Evolutionary conservation across 2,113 vertebrate species (phyloP).

Genomic region (Merops nubicus): DNA sequence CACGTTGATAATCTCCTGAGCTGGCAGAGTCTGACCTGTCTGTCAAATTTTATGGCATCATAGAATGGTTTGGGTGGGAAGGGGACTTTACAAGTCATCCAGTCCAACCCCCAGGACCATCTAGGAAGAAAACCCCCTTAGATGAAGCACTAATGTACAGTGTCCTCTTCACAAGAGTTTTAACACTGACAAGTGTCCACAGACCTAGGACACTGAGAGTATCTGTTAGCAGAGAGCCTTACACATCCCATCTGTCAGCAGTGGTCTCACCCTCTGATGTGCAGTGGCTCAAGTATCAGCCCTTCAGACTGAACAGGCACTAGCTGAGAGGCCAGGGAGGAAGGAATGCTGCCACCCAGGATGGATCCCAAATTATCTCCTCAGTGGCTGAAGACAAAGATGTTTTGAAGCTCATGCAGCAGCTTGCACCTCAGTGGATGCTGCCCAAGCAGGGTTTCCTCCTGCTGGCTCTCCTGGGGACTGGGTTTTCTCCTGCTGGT

Average conservation of each 20-base stretch:
- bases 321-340: background rate
- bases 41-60: background rate
- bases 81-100: background rate
- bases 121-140: background rate
- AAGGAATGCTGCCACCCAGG: background rate
- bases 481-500: background rate
- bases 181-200: background rate
- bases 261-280: background rate
- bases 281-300: background rate
- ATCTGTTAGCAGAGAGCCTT: conserved; percentile 1
- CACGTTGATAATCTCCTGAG: background rate
- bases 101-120: background rate
- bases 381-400: background rate
- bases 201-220: background rate
- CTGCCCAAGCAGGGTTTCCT: background rate
- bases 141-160: conserved; percentile 21
- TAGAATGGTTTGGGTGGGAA: background rate
- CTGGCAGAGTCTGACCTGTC: background rate
- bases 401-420: background rate
- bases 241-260: background rate
- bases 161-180: background rate
- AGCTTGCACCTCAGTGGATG: background rate
- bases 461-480: background rate
- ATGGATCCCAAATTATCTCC: background rate
- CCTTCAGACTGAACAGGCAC: background rate